Evolutionary conservation across 1,140 invertebrate genomes (phyloP), one percentile per base, ranked within the genome.

Genomic region (Pseudomyrmex sp.): DNA sequence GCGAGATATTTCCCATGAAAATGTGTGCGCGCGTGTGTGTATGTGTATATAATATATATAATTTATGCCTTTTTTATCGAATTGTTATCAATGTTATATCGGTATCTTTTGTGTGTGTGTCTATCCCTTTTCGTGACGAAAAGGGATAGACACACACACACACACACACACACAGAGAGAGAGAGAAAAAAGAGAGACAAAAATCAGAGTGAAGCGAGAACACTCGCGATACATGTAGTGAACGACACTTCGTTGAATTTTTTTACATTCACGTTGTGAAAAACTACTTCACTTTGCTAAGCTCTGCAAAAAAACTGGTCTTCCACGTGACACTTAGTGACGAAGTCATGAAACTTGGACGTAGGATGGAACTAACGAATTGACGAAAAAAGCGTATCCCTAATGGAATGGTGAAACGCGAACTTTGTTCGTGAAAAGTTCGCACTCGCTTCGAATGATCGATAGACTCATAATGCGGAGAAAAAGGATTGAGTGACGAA

Each of bases 251-350:
- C 35, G 35, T 35, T 35, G 35, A 7, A 35, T 35, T 35, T 35
- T 35, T 5, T 35, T 35, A 35, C 35, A 7, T 35, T 35, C 0
- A 35, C 7, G 35, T 35, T 35, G 35, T 35, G 35, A 35, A 35
- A 35, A 35, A 35, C 35, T 35, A 35, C 82, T 88, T 88, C 76
- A 88, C 88, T 89, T 76, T 84, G 70, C 73, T 80, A 89, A 75
- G 75, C 18, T 77, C 86, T 82, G 79, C 63, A 86, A 82, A 84
- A 79, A 82, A 52, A 52, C 59, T 68, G 88, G 88, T 85, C 88
- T 89, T 89, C 87, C 88, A 82, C 79, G 87, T 69, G 88, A 82
- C 85, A 84, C 82, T 86, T 86, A 26, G 66, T 82, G 84, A 86
- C 84, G 63, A 76, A 72, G 75, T 86, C 84, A 61, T 74, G 84